Evolutionary conservation across 2,797 vertebrate genomes (phyloP), one percentile per base, ranked within the genome.

Genomic region (Onychomys arenicola): DNA sequence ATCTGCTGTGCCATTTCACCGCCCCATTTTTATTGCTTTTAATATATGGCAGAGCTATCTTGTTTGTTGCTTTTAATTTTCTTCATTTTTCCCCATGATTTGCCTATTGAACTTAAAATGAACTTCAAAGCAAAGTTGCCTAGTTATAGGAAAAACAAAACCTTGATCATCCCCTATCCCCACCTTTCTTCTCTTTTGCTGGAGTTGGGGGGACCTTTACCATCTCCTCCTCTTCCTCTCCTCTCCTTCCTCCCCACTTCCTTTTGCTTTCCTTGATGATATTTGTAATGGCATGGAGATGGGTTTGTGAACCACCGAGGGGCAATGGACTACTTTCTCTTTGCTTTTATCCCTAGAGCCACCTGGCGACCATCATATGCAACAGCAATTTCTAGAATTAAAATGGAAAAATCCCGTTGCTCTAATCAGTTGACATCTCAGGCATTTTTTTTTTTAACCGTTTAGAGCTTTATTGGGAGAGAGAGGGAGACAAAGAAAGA

Each of bases 321-420:
- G 34, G 32, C 46, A n/a, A 37, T 27, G 61, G 29, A 69, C 75
- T 25, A 55, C 40, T 61, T 12, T n/a, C 0, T 19, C 43, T 78
- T 19, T 0, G 6, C 82, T 71, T 94, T 61, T 82, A 63, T n/a
- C 61, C 73, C 89, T 78, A 73, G 82, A 4, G 82, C 93, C 96
- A 49, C 52, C 96, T 97, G 78, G 94, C 92, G 96, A 21, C 9
- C 67, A 92, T 0, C 1, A 0, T 63, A 3, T 1, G 7, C 27
- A 96, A 92, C 34, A 77, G 61, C 93, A 4, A 67, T 96, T 89
- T 61, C 65, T 89, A 37, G 59, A 59, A 75, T 71, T 84, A 12
- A 55, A 73, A 11, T 16, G 6, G n/a, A 21, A 32, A 69, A 37
- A 13, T 69, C 7, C 34, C 46, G 52, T 2, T 1, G 8, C 37